A percentile compares a stretch with the other conserved stretches of the same genome.
phyloP scores from a whole-genome alignment of 2,888 invertebrate genomes.

The Lymantria dispar region DNA sequence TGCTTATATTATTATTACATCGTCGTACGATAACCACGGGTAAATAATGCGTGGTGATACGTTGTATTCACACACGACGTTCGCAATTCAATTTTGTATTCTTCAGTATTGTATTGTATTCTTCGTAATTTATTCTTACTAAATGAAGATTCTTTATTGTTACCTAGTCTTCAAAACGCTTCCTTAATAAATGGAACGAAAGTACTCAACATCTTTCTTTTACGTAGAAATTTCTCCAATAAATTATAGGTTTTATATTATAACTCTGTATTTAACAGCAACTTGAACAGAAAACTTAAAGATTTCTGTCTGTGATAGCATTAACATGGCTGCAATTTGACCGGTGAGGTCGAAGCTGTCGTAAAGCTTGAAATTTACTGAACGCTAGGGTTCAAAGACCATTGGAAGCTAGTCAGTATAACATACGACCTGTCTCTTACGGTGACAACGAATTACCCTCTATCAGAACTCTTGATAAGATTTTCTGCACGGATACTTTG shows the following conservation, averaged over 20 bases:
- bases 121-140: too few relatives aligned
- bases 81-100: too few relatives aligned
- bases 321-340: constrained; percentile 40
- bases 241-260: background rate
- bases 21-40: too few relatives aligned
- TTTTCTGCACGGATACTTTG: constrained; percentile 43
- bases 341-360: constrained; percentile 42
- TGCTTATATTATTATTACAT: too few relatives aligned
- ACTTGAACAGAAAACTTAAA: background rate
- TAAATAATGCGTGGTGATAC: too few relatives aligned
- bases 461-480: constrained; percentile 41
- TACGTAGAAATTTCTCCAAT: too few relatives aligned
- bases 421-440: constrained; percentile 49
- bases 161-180: too few relatives aligned
- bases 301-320: constrained; percentile 29
- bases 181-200: too few relatives aligned
- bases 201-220: too few relatives aligned
- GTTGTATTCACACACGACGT: too few relatives aligned
- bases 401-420: constrained; percentile 51
- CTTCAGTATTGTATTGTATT: too few relatives aligned
- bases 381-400: constrained; percentile 43
- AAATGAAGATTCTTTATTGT: too few relatives aligned
- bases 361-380: constrained; percentile 52
- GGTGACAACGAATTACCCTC: constrained; percentile 53
- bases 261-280: background rate